Evolutionary conservation across 2,888 invertebrate genomes (phyloP), one percentile per base, ranked within the genome.

Genomic region (Gandaritis pyraliata): DNA sequence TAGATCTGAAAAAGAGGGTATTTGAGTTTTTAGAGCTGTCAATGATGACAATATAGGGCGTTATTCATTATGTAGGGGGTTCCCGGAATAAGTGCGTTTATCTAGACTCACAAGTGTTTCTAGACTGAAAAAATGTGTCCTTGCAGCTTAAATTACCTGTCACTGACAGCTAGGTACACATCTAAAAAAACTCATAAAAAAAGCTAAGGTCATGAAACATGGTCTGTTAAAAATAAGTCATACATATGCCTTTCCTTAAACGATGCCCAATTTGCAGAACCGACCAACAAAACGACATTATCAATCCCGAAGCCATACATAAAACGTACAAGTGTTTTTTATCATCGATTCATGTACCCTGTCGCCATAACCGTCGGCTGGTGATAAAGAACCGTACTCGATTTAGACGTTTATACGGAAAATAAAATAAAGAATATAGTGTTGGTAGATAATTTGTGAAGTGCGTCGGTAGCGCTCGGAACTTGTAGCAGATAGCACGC

Each of bases 401-500:
- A 87, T 87, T 86, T 85, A 87, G 87, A 85, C 81, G 76, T 86
- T 77, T 72, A 75, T 59, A 65, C 65, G 59, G 48, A 67, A 64
- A 71, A 65, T 59, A 61, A 64, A 61, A 65, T 64, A 65, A 61
- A 63, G 43, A 59, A 54, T 60, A 63, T 58, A 64, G 48, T 41
- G 61, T 57, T 54, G 53, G 46, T 11, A 63, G 72, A 72, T 72
- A 67, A 68, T 63, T 59, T 58, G 63, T 55, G 66, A 61, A 68
- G 71, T 66, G 71, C 69, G 66, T 70, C 66, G 70, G 70, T 70
- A 70, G 70, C 70, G 53, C 53, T 58, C 47, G 51, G 59, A 60
- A 64, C 62, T 58, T 56, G 63, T 61, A 33, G 23, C 23, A 57
- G 68, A 70, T 70, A 66, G 56, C 54, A 57, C 36, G 48, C 70